Evolutionary conservation across 2,113 vertebrate genomes (phyloP), one percentile per base, ranked within the genome.

Genomic region (Numenius arquata): DNA sequence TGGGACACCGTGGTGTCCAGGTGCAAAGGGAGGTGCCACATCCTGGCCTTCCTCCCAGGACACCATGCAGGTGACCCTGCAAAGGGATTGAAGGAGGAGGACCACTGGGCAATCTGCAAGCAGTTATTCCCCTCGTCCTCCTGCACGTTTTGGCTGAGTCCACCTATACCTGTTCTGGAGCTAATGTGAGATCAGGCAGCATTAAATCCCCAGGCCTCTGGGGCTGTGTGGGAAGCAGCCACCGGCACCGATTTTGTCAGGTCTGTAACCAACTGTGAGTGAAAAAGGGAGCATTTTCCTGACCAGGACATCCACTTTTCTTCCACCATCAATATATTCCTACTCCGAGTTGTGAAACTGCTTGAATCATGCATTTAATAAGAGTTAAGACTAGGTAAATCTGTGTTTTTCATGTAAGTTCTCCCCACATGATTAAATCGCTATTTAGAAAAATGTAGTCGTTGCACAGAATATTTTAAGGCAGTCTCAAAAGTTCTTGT

Each of bases 11-110:
- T 1, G 0, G 8, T 32, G 10, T 18, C 10, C 36, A 19, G 0
- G 0, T 1, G 0, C 0, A 0, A 73, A 63, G 0, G 6, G 38
- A 61, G 9, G 1, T 19, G 29, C 14, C 3, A 1, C 19, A 50
- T 26, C 52, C 66, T 25, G 32, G 50, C 19, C 43, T 72, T 50
- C 23, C 20, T 72, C 29, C 23, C 13, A 21, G 47, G 53, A 14
- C 8, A 65, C 18, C 10, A 5, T 2, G 2, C 23, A 45, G 16
- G 6, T 14, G 22, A 50, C 38, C 8, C 15, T 41, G 21, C 15
- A 36, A 53, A 74, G 23, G 11, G 7, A 3, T 48, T 4, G 3
- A 19, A 73, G 58, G 43, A 63, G 3, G 17, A 71, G 2, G 18
- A 11, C 20, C 48, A 6, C 1, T 2, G 1, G 18, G 2, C 13